Evolutionary conservation across 2,797 vertebrate species (phyloP), one percentile per base, ranked within the genome.

Genomic region (Ceyx erithaca): DNA sequence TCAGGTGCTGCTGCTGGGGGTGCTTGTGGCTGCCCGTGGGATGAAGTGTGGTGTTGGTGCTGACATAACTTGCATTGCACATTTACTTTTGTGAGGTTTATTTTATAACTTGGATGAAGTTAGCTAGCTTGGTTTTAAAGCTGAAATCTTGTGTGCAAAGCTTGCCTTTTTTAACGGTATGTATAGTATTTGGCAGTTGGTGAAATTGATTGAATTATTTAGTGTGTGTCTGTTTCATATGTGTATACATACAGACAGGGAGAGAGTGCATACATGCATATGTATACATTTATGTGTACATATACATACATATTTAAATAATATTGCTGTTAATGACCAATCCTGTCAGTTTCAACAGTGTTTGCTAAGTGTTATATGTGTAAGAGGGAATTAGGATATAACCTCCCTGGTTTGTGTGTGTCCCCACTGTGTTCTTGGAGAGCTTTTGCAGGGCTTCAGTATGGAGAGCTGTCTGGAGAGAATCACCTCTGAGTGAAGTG

Each of bases 221-320:
- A 28, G 17, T 15, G 2, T 16, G 1, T 1, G 5, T 70, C 28
- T 0, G 0, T 80, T 94, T 81, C 19, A 3, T 14, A 7, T 25
- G 4, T 19, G 10, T 31, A 41, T 0, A 1, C 1, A 14, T 37
- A n/a, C 1, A 1, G 2, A 16, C 19, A 18, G 19, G 26, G 13
- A 18, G 10, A 52, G 10, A 7, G 12, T 22, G 19, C 28, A 3
- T 43, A 31, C 25, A 4, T 25, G 19, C 5, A 10, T 18, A 31
- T 26, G 15, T 35, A 14, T 35, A 5, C 48, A 26, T 49, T 49
- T 26, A 26, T 49, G 48, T 49, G 48, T 18, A 16, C 9, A 15
- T 49, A 15, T 49, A 49, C 48, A 26, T n/a, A 17, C 1, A 3
- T 14, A 8, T 57, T 58, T 62, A 23, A 41, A 10, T 19, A 14